phyloP scores from a whole-genome alignment of 2,797 vertebrate genomes.

The Mus caroli region DNA sequence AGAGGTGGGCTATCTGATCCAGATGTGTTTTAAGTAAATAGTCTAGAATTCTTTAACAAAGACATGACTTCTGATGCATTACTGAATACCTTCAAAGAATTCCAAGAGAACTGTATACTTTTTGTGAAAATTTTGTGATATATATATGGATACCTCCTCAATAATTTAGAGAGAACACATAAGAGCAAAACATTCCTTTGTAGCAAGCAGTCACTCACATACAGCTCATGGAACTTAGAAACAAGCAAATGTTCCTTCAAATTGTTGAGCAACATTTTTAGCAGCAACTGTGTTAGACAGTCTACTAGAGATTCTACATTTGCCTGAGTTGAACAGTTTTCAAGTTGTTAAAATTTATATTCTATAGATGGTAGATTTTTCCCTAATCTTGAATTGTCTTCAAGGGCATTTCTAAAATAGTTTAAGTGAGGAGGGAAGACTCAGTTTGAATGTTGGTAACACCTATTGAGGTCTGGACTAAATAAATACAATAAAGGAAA shows the following conservation, averaged over 20 bases:
- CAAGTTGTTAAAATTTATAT: not conserved
- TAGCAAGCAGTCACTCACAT: not conserved
- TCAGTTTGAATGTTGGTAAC: not conserved
- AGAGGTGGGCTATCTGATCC: not conserved
- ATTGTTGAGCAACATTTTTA: not conserved
- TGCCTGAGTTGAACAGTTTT: not conserved
- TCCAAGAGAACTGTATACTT: not conserved
- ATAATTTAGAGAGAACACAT: constrained; percentile 15
- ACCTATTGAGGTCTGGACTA: not conserved
- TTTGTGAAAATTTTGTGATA: not conserved
- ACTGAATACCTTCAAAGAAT: not conserved
- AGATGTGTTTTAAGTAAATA: constrained; percentile 15
- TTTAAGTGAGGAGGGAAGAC: not conserved
- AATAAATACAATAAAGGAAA: not conserved
- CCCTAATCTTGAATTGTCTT: not conserved
- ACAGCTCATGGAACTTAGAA: not conserved
- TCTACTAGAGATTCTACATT: not conserved
- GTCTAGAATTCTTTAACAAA: not conserved
- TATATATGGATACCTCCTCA: not conserved
- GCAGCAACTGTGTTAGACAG: not conserved
- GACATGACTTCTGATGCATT: not conserved
- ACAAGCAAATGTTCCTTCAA: not conserved
- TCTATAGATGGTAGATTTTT: not conserved
- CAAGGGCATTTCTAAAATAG: not conserved
- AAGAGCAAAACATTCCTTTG: not conserved